phyloP scores from a whole-genome alignment of 2,888 invertebrate genomes.

The Cephus nigrinus region DNA sequence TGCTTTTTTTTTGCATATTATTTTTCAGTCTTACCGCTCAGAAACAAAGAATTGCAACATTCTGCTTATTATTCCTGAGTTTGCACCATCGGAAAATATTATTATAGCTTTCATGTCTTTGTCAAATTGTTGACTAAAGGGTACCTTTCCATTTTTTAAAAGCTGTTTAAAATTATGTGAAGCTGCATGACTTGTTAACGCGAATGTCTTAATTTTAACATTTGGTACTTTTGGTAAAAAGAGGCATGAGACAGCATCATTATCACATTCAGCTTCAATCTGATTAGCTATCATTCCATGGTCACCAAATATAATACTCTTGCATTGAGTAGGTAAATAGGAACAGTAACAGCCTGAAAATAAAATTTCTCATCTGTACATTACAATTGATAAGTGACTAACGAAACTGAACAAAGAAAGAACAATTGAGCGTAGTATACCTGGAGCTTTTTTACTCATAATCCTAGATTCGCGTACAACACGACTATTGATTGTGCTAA shows the following conservation, averaged over 20 bases:
- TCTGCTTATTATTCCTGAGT: slow-evolving; percentile 14
- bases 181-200: slow-evolving; percentile 1
- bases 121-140: not conserved
- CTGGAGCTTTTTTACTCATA: not conserved
- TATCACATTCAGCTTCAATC: slow-evolving; percentile 29
- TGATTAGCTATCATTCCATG: slow-evolving; percentile 40
- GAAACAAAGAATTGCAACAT: slow-evolving; percentile 16
- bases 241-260: slow-evolving; percentile 28
- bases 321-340: slow-evolving; percentile 43
- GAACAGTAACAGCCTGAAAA: slow-evolving; percentile 44
- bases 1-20: not conserved
- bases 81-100: slow-evolving; percentile 31
- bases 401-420: not conserved
- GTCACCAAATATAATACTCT: slow-evolving; percentile 42
- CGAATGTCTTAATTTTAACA: slow-evolving; percentile 30
- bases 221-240: slow-evolving; percentile 50
- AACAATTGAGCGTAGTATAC: not conserved
- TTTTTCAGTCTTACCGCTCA: not conserved
- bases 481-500: not conserved
- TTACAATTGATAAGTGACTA: not conserved
- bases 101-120: slow-evolving; percentile 44
- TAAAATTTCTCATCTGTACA: not conserved
- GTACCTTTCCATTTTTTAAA: not conserved
- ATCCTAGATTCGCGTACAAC: not conserved
- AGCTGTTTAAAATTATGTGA: not conserved